Evolutionary conservation across 2,797 vertebrate genomes (phyloP).

Genomic region (Glyptemys insculpta): DNA sequence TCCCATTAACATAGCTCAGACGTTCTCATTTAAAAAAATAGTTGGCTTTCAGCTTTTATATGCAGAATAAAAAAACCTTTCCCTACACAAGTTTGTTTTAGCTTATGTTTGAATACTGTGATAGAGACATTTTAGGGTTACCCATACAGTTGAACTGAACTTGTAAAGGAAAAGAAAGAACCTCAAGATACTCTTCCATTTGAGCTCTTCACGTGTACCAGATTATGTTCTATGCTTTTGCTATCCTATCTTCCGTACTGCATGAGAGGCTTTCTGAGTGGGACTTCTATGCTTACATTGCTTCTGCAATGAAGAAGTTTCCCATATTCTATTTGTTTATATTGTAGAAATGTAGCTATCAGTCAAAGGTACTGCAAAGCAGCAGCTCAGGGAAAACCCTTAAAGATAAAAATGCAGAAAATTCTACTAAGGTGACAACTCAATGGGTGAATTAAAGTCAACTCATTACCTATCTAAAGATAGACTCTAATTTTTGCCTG

Average conservation of each 20-base stretch:
- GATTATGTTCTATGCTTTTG: not conserved
- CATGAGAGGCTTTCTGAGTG: not conserved
- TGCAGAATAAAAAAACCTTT: slow-evolving; percentile 42
- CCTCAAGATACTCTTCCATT: not conserved
- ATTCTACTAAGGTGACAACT: not conserved
- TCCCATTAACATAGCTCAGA: not conserved
- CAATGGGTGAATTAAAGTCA: not conserved
- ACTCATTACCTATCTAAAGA: not conserved
- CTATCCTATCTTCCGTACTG: not conserved
- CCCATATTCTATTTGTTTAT: not conserved
- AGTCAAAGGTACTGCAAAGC: not conserved
- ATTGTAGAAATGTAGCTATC: not conserved
- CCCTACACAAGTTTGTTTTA: slow-evolving; percentile 13
- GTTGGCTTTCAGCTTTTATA: slow-evolving; percentile 13
- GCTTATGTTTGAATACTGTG: slow-evolving; percentile 32
- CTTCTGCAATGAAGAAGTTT: not conserved
- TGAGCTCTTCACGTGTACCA: not conserved
- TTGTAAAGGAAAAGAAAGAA: slow-evolving; percentile 34
- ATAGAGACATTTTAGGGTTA: slow-evolving; percentile 28
- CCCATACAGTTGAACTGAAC: slow-evolving; percentile 1
- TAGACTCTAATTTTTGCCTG: not conserved
- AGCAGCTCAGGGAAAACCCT: not conserved
- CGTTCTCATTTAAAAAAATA: slow-evolving; percentile 7
- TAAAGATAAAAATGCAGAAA: not conserved
- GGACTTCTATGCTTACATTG: not conserved